Percentiles rank a stretch among this genome's conserved stretches.
These are phyloP conservation scores for Bombylius major DNA, from an alignment of 2,888 invertebrate genomes.

Conservation along the genomic window DNA sequence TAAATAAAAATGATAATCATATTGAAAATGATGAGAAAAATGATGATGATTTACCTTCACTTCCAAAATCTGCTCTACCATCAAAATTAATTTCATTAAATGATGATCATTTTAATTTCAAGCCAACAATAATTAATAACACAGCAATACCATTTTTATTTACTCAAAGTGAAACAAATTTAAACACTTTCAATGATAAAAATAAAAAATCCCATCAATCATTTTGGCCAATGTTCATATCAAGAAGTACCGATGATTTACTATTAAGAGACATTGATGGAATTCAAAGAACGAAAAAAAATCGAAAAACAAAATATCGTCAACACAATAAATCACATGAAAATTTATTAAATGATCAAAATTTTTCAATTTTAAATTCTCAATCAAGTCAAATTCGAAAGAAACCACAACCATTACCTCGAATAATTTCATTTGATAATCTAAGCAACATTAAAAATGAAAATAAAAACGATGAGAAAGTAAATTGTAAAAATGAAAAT, in stretches of 20 bases:
- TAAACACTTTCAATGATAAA: not conserved
- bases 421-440: constrained; percentile 16
- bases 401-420: constrained; percentile 26
- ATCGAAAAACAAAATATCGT: constrained; percentile 13
- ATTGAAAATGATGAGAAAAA: not conserved
- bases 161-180: constrained; percentile 7
- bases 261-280: constrained; percentile 17
- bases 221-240: constrained; percentile 12
- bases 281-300: constrained; percentile 13
- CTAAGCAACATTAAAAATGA: not conserved
- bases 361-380: not conserved
- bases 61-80: constrained; percentile 11
- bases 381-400: not conserved
- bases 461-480: not conserved
- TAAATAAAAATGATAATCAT: not conserved
- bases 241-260: constrained; percentile 21
- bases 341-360: constrained; percentile 10
- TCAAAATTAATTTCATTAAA: constrained; percentile 8
- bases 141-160: not conserved
- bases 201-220: not conserved
- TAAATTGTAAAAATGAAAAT: not conserved
- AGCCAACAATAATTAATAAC: not conserved
- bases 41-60: constrained; percentile 6
- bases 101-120: constrained; percentile 9
- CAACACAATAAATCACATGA: constrained; percentile 10